Evolutionary conservation across 2,113 vertebrate genomes (phyloP).

Genomic region (Oreochromis aureus): DNA sequence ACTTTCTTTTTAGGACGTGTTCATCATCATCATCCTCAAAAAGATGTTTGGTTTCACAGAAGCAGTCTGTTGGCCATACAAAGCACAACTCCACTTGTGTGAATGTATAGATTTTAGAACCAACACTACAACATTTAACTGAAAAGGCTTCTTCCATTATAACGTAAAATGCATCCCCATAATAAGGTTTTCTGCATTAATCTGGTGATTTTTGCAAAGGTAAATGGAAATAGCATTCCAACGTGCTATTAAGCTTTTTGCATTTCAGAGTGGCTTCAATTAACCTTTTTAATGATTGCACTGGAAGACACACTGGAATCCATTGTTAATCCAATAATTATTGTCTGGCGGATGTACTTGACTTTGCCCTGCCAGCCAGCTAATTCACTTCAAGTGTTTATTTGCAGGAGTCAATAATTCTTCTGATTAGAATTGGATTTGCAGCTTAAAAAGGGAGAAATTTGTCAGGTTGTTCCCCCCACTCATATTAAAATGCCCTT

Average conservation of each 20-base stretch:
- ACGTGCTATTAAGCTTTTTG: conserved; percentile 41
- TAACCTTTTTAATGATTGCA: conserved; percentile 59
- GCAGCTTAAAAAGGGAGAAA: conserved; percentile 1
- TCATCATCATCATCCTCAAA: neutral
- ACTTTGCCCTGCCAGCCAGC: conserved; percentile 12
- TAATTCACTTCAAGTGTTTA: conserved; percentile 40
- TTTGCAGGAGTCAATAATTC: conserved; percentile 40
- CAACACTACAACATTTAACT: neutral
- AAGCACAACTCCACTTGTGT: neutral
- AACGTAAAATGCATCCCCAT: neutral
- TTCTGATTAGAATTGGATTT: conserved; percentile 33
- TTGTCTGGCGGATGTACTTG: conserved; percentile 51
- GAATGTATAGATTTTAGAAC: neutral
- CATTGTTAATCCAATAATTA: conserved; percentile 57
- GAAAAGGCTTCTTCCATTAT: neutral
- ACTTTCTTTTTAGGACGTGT: neutral
- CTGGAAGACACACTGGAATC: conserved; percentile 29
- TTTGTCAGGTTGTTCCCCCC: conserved; percentile 8
- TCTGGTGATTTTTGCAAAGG: conserved; percentile 20
- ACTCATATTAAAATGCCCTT: neutral
- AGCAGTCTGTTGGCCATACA: neutral
- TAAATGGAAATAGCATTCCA: conserved; percentile 11
- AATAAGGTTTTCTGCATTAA: neutral
- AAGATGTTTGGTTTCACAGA: neutral
- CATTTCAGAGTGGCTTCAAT: conserved; percentile 51